These are phyloP conservation scores for Rhea americana DNA, from an alignment of 2,113 vertebrate species.

Conservation along the genomic window DNA sequence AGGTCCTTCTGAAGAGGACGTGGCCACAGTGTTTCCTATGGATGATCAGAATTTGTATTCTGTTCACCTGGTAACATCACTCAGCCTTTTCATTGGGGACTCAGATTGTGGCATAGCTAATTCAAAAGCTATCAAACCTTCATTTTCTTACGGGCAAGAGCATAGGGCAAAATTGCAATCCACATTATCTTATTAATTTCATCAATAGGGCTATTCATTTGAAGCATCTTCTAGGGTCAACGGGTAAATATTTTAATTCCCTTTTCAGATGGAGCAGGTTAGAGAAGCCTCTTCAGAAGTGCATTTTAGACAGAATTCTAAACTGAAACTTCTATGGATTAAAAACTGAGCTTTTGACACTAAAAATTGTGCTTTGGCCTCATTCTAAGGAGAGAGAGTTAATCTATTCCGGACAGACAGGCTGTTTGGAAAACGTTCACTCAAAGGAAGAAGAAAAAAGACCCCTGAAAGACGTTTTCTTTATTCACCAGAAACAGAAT, in stretches of 20 bases:
- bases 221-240: neutral
- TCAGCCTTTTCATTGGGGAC: neutral
- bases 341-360: constrained; percentile 15
- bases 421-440: constrained; percentile 33
- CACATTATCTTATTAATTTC: neutral
- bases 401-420: constrained; percentile 45
- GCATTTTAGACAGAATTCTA: constrained; percentile 10
- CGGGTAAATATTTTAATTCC: constrained; percentile 21
- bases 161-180: neutral
- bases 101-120: neutral
- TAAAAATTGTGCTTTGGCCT: constrained; percentile 32
- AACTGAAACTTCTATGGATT: neutral
- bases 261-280: neutral
- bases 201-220: neutral
- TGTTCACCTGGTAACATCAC: neutral
- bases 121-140: neutral
- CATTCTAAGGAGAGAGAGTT: constrained; percentile 31
- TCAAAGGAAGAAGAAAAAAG: constrained; percentile 11
- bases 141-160: neutral
- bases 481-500: constrained; percentile 58
- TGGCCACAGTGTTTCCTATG: neutral
- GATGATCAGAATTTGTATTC: neutral
- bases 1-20: neutral
- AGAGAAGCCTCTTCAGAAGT: neutral
- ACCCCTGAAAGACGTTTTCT: constrained; percentile 22